phyloP scores from a whole-genome alignment of 2,797 vertebrate species.

The Anableps anableps region DNA sequence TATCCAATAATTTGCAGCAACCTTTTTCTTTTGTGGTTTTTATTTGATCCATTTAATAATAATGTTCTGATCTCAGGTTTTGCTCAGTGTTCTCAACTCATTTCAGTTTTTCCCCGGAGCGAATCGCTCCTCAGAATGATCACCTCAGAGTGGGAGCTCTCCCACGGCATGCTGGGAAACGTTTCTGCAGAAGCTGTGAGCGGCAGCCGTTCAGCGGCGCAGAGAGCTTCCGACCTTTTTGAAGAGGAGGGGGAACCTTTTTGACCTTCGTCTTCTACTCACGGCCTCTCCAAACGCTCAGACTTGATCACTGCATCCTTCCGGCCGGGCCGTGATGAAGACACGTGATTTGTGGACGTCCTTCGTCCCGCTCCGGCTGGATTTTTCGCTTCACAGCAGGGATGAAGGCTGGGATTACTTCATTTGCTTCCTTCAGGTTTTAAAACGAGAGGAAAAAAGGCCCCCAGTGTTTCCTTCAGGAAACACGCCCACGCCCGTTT shows the following conservation, averaged over 20 bases:
- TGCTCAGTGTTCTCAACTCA: too few species aligned
- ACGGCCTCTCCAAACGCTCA: constrained; percentile 14
- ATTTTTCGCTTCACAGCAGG: not conserved
- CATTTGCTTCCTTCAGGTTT: constrained; percentile 25
- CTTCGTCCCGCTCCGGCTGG: constrained; percentile 27
- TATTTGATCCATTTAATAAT: too few species aligned
- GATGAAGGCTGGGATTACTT: constrained; percentile 32
- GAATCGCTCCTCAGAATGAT: not conserved
- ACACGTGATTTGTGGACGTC: constrained; percentile 35
- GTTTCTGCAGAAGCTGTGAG: constrained; percentile 12
- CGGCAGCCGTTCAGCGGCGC: constrained; percentile 9
- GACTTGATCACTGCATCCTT: constrained; percentile 14
- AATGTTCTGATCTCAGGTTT: too few species aligned
- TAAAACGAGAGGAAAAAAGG: constrained; percentile 12
- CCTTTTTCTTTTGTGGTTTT: too few species aligned
- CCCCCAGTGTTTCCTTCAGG: not conserved
- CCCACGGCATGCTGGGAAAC: constrained; percentile 23
- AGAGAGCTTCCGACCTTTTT: constrained; percentile 29
- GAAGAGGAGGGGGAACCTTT: constrained; percentile 17
- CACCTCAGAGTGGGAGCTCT: not conserved
- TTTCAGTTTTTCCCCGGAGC: not conserved
- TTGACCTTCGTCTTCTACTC: constrained; percentile 40
- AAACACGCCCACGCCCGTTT: constrained; percentile 29
- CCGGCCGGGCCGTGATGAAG: constrained; percentile 53
- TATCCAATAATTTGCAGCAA: too few species aligned